Conservation (phyloP, 2,113 vertebrate genomes). For the Psammodynastes pulverulentus region DNA sequence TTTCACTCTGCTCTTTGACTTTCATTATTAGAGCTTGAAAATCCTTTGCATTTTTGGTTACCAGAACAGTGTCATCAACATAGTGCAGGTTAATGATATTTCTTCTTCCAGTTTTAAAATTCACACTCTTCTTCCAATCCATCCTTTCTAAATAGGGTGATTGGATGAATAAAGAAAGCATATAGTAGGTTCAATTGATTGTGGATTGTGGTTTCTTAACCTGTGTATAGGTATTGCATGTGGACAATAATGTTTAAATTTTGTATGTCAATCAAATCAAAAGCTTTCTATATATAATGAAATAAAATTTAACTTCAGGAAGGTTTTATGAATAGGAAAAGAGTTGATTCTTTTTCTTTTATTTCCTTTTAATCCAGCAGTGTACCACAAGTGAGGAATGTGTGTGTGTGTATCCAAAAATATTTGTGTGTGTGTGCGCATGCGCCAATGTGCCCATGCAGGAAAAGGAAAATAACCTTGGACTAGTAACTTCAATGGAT, state of each 20-base stretch:
- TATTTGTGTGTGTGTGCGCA: not conserved
- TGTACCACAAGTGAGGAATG: not conserved
- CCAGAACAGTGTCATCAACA: not conserved
- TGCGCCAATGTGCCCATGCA: fast-evolving
- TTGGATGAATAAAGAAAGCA: not conserved
- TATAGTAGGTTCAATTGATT: not conserved
- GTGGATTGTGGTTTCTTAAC: not conserved
- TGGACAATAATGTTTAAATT: not conserved
- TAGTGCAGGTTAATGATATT: not conserved
- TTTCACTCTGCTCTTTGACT: not conserved
- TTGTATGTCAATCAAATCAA: not conserved
- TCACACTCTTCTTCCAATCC: not conserved
- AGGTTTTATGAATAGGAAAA: not conserved
- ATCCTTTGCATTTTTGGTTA: not conserved
- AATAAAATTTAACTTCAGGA: not conserved
- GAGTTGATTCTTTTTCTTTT: not conserved
- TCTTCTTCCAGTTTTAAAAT: not conserved
- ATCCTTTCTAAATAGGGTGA: not conserved
- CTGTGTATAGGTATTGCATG: not conserved
- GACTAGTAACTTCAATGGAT: not conserved
- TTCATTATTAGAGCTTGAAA: not conserved
- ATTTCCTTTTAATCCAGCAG: not conserved
- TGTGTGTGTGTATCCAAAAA: too few relatives aligned
- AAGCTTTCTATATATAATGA: not conserved
- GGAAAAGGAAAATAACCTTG: not conserved